Conservation (phyloP, 2,113 vertebrate species). For the Brachyistius frenatus region DNA sequence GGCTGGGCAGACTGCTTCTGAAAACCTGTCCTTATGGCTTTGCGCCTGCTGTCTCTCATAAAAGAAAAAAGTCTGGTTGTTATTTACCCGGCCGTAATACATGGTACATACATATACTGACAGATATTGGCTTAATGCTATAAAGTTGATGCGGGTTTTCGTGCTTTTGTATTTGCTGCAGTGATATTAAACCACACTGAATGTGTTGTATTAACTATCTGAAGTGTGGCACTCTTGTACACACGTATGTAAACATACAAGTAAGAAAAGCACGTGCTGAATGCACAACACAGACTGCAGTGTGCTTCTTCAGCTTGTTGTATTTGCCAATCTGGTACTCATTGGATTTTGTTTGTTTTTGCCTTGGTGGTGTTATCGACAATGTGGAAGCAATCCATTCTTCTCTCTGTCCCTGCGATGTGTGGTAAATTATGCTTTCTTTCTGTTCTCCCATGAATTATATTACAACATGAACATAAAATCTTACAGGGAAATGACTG, state of each 20-base stretch:
- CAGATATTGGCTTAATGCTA: neutral
- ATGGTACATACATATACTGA: neutral
- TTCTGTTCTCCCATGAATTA: neutral
- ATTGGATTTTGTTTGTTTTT: constrained; percentile 6
- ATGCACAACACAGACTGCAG: constrained; percentile 25
- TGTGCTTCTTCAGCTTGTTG: constrained; percentile 20
- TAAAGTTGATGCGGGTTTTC: neutral
- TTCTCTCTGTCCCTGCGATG: neutral
- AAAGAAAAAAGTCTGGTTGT: constrained; percentile 2
- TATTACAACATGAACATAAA: neutral
- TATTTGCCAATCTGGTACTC: constrained; percentile 6
- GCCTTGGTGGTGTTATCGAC: neutral
- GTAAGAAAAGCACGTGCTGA: constrained; percentile 10
- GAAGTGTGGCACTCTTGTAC: neutral
- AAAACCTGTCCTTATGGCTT: constrained; percentile 67
- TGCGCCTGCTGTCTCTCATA: constrained; percentile 40
- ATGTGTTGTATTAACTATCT: neutral
- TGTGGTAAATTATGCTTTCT: constrained; percentile 15
- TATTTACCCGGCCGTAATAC: constrained; percentile 18
- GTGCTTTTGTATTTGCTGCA: neutral
- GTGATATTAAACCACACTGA: constrained; percentile 1
- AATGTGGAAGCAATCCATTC: constrained; percentile 23
- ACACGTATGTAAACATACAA: neutral
- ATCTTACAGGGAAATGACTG: neutral
- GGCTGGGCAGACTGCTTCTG: constrained; percentile 48